phyloP scores from a whole-genome alignment of 2,113 vertebrate genomes.

The Columbina picui region DNA sequence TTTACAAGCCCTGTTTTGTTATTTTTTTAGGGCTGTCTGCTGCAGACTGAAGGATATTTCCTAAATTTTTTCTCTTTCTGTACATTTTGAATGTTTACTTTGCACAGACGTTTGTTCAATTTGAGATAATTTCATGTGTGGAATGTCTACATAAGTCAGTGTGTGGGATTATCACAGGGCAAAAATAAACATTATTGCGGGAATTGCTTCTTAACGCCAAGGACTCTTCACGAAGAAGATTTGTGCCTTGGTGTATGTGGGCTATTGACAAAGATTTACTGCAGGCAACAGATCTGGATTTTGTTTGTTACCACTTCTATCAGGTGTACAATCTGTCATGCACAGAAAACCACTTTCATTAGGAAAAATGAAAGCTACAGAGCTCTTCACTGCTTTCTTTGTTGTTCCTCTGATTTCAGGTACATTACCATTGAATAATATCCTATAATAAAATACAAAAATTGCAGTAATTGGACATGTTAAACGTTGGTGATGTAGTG shows the following conservation, averaged over 20 bases:
- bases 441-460: neutral
- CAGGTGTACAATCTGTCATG: neutral
- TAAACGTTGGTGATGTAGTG: constrained; percentile 5
- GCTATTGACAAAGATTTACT: neutral
- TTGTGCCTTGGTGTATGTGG: neutral
- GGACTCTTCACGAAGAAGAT: neutral
- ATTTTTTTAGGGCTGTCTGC: constrained; percentile 9
- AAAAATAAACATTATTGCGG: neutral
- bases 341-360: constrained; percentile 7
- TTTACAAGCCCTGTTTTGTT: neutral
- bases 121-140: constrained; percentile 30
- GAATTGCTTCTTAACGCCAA: neutral
- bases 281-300: neutral
- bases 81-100: neutral
- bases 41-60: neutral
- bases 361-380: neutral
- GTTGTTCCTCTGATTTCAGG: constrained; percentile 6
- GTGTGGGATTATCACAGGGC: neutral
- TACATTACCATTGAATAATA: neutral
- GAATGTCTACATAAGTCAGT: neutral
- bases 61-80: neutral
- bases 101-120: neutral
- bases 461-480: constrained; percentile 11
- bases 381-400: neutral
- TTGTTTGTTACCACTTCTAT: neutral